phyloP scores from a whole-genome alignment of 2,113 vertebrate genomes.

The Chamaea fasciata region DNA sequence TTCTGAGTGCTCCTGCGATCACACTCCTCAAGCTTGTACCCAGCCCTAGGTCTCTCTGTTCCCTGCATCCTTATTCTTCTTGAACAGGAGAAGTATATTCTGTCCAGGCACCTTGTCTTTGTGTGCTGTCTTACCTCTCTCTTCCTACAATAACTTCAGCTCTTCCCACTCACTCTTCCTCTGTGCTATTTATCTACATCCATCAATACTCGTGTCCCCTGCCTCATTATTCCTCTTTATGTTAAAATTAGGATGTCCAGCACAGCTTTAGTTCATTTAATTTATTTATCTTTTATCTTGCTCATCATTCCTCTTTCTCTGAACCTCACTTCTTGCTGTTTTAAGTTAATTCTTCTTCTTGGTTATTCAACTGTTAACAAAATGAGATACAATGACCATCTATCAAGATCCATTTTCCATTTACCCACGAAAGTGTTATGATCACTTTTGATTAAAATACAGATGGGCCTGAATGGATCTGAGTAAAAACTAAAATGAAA shows the following conservation, averaged over 20 bases:
- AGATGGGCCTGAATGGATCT: not conserved
- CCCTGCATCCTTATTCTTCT: not conserved
- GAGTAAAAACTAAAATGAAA: not conserved
- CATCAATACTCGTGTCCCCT: not conserved
- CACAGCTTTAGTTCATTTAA: conserved; percentile 8
- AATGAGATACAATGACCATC: conserved; percentile 16
- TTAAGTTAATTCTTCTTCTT: conserved; percentile 13
- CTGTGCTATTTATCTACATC: not conserved
- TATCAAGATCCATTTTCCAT: conserved; percentile 2
- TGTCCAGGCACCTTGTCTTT: not conserved
- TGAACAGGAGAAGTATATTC: not conserved
- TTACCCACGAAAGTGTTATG: not conserved
- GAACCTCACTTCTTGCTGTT: not conserved
- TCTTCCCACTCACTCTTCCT: not conserved
- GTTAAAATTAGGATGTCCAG: not conserved
- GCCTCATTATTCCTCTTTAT: not conserved
- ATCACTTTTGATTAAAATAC: conserved; percentile 31
- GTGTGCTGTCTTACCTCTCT: not conserved
- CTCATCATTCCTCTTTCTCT: not conserved
- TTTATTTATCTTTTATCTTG: conserved; percentile 7
- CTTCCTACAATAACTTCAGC: not conserved
- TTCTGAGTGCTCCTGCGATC: not conserved
- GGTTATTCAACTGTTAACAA: not conserved
- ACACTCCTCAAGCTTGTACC: not conserved
- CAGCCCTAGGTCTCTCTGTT: not conserved